These are phyloP conservation scores for Tupaia chinensis DNA, from an alignment of 2,113 vertebrate species.

Conservation along the genomic window DNA sequence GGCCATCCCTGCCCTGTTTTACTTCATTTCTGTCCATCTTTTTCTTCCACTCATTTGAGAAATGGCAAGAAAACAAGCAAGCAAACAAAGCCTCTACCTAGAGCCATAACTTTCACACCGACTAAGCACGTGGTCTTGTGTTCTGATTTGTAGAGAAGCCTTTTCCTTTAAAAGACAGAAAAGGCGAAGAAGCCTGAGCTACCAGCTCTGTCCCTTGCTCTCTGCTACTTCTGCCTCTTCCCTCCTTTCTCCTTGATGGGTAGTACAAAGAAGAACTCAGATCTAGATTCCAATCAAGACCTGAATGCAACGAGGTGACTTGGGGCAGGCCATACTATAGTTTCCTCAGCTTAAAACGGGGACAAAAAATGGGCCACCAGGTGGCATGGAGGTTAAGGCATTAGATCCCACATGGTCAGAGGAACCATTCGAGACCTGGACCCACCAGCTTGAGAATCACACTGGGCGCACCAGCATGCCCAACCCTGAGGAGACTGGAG, in stretches of 20 bases:
- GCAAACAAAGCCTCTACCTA: slow-evolving; percentile 27
- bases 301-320: slow-evolving; percentile 9
- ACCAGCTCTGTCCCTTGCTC: neutral
- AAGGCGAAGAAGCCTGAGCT: neutral
- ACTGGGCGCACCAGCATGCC: no score
- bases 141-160: neutral
- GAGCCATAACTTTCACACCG: neutral
- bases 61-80: slow-evolving; percentile 39
- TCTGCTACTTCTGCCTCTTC: neutral
- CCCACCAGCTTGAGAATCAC: no score
- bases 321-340: slow-evolving; percentile 16
- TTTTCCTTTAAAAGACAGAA: slow-evolving; percentile 55
- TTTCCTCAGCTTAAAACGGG: slow-evolving; percentile 46
- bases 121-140: neutral
- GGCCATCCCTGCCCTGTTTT: neutral
- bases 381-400: no score
- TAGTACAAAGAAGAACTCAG: slow-evolving; percentile 14
- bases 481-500: no score
- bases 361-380: neutral
- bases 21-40: neutral
- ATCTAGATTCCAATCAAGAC: neutral
- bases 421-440: no score
- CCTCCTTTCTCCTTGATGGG: neutral
- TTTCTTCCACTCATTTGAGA: neutral
- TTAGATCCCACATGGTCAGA: no score